Evolutionary conservation across 2,797 vertebrate species (phyloP).

Genomic region (Scarus forsteni): DNA sequence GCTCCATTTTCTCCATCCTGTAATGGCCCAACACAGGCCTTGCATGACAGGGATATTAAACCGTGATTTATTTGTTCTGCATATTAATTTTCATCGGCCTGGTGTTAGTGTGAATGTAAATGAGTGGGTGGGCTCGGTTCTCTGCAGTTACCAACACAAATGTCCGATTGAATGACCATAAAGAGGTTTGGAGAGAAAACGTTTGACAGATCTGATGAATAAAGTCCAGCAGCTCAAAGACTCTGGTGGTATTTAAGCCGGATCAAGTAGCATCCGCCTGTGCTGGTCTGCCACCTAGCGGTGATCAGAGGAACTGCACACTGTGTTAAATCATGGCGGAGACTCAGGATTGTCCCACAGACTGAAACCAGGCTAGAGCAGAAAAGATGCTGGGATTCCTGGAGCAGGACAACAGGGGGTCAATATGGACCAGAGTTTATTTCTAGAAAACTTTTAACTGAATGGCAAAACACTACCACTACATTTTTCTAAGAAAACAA

Average conservation of each 20-base stretch:
- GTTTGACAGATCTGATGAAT: slow-evolving; percentile 20
- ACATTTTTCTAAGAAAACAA: too few relatives aligned
- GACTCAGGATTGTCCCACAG: background rate
- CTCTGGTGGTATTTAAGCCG: slow-evolving; percentile 31
- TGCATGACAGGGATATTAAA: slow-evolving; percentile 35
- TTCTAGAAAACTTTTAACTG: too few relatives aligned
- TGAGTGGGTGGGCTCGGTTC: slow-evolving; percentile 15
- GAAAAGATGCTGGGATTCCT: background rate
- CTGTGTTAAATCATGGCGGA: background rate
- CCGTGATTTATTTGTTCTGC: slow-evolving; percentile 48
- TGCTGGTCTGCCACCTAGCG: slow-evolving; percentile 55
- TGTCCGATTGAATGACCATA: slow-evolving; percentile 11
- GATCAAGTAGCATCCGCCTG: slow-evolving; percentile 17
- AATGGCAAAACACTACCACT: too few relatives aligned
- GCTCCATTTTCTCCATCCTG: slow-evolving; percentile 1
- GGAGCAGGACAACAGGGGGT: background rate
- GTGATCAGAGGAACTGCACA: slow-evolving; percentile 18
- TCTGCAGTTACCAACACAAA: slow-evolving; percentile 10
- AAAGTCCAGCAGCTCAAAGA: slow-evolving; percentile 6
- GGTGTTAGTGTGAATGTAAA: slow-evolving; percentile 17
- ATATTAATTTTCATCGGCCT: slow-evolving; percentile 40
- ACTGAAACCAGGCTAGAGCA: background rate
- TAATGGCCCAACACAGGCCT: slow-evolving; percentile 31
- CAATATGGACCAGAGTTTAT: too few relatives aligned
- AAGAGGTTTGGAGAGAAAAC: slow-evolving; percentile 29